Conservation (phyloP, 1,140 invertebrate species). For the Aphelenchoides fujianensis region DNA sequence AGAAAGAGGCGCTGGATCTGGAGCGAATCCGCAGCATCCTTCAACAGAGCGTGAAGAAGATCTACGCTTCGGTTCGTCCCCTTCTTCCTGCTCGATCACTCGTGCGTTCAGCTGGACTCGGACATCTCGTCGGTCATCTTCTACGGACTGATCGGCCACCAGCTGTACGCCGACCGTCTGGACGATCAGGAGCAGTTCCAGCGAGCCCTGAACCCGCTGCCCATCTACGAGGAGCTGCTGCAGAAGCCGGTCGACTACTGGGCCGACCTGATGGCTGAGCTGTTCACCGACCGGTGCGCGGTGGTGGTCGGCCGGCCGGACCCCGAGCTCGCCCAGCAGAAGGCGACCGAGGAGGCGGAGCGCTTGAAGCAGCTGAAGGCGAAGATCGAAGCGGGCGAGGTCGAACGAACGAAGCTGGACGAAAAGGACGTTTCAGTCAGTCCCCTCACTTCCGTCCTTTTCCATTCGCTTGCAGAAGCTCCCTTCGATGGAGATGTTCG, state of each 20-base stretch:
- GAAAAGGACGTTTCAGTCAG: neutral
- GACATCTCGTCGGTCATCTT: neutral
- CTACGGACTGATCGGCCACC: neutral
- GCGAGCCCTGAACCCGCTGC: neutral
- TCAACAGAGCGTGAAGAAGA: slow-evolving; percentile 71
- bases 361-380: slow-evolving; percentile 10
- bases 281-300: slow-evolving; percentile 9
- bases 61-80: slow-evolving; percentile 13
- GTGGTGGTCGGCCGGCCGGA: slow-evolving; percentile 5
- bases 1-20: slow-evolving; percentile 72
- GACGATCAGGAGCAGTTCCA: slow-evolving; percentile 12
- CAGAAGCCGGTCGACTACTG: slow-evolving; percentile 7
- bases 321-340: neutral
- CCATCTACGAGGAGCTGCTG: neutral
- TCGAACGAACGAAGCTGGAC: neutral
- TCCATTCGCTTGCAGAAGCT: neutral
- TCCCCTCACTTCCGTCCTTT: neutral
- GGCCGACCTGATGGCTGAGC: neutral
- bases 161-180: neutral
- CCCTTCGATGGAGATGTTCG: neutral
- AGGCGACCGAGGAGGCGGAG: neutral
- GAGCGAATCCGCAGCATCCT: slow-evolving; percentile 73
- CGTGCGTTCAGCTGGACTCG: slow-evolving; percentile 3
- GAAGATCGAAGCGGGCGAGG: neutral
- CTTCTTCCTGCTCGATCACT: no score